phyloP scores from a whole-genome alignment of 2,888 invertebrate genomes.

The Protophormia terraenovae region DNA sequence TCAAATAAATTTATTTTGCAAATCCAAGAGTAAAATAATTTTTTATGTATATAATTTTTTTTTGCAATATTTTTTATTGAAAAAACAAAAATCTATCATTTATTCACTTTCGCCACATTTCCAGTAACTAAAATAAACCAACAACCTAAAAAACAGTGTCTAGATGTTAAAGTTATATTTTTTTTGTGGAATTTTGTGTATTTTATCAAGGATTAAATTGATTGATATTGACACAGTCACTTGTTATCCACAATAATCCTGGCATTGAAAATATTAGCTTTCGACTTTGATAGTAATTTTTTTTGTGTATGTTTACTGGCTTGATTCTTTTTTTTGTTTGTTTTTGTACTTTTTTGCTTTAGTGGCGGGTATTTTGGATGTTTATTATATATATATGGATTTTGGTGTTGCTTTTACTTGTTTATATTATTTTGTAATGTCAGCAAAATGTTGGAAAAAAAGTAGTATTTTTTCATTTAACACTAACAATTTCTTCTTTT shows the following conservation, averaged over 20 bases:
- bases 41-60: background rate
- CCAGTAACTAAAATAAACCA: background rate
- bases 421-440: background rate
- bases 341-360: background rate
- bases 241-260: constrained; percentile 70
- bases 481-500: background rate
- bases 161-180: background rate
- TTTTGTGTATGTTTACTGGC: background rate
- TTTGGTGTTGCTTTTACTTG: background rate
- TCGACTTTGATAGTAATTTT: constrained; percentile 29
- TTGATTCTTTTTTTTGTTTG: background rate
- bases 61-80: background rate
- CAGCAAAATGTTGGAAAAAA: constrained; percentile 3
- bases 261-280: constrained; percentile 72
- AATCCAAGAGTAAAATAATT: background rate
- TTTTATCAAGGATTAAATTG: constrained; percentile 55
- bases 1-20: background rate
- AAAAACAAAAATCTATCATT: background rate
- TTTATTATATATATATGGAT: background rate
- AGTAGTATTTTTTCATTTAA: background rate
- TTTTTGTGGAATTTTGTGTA: background rate
- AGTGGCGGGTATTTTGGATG: background rate
- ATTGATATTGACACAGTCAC: constrained; percentile 65
- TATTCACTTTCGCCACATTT: background rate
- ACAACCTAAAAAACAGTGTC: background rate